Evolutionary conservation across 1,140 invertebrate species (phyloP).

Genomic region (Lineus longissimus): DNA sequence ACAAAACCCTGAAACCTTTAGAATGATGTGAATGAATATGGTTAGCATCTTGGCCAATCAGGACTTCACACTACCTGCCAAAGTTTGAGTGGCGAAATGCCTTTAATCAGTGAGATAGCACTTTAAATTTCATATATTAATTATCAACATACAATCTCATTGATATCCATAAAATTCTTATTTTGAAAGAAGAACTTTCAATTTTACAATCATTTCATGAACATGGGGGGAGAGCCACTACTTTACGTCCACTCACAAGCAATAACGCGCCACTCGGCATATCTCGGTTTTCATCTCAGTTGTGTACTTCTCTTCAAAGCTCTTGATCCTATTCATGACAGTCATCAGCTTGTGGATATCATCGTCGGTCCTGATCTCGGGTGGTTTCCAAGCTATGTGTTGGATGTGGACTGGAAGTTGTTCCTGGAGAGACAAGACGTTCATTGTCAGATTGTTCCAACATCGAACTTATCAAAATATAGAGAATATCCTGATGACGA

Average conservation of each 20-base stretch:
- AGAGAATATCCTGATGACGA: too few relatives aligned
- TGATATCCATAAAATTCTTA: neutral
- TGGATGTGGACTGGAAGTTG: constrained; percentile 29
- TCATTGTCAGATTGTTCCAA: too few relatives aligned
- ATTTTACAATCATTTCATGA: neutral
- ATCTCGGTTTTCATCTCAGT: constrained; percentile 30
- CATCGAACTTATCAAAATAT: too few relatives aligned
- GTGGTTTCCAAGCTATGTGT: constrained; percentile 17
- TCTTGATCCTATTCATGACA: constrained; percentile 24
- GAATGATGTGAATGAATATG: neutral
- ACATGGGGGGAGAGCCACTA: neutral
- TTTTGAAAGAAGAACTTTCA: neutral
- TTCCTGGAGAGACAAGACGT: constrained; percentile 4
- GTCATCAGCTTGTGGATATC: constrained; percentile 27
- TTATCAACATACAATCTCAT: neutral
- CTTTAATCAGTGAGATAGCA: neutral
- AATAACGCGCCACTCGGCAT: constrained; percentile 25
- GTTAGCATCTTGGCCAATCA: neutral
- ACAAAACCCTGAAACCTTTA: constrained; percentile 1
- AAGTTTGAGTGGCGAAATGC: neutral
- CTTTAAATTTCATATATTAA: neutral
- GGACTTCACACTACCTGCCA: neutral
- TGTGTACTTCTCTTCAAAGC: constrained; percentile 34
- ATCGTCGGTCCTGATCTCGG: constrained; percentile 21
- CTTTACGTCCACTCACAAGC: constrained; percentile 18